These are phyloP conservation scores for Apodemia zela DNA, from an alignment of 2,888 invertebrate species.

Conservation along the genomic window DNA sequence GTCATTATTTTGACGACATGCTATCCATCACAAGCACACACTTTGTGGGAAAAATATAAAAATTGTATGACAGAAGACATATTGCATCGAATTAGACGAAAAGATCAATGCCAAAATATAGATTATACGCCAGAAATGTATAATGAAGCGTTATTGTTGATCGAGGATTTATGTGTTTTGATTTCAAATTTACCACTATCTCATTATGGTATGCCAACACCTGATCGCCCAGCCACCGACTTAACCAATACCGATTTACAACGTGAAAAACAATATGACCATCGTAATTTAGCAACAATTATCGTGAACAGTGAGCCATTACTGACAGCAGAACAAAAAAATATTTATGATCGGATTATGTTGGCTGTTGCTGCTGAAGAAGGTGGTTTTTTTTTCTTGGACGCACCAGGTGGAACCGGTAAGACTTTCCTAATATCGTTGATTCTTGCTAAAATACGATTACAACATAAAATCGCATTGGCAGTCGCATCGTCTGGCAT, in stretches of 20 bases:
- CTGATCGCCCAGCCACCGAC: background rate
- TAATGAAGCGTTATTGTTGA: conserved; percentile 30
- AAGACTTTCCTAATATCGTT: too few species aligned
- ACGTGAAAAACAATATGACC: too few species aligned
- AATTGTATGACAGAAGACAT: conserved; percentile 36
- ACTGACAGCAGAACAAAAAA: background rate
- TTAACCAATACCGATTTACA: background rate
- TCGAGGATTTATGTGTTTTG: background rate
- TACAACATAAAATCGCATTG: too few species aligned
- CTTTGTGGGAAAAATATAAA: conserved; percentile 33
- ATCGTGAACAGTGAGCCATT: background rate
- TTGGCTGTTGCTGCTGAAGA: background rate
- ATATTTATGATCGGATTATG: background rate
- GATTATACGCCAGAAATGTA: conserved; percentile 33
- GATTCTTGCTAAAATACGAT: too few species aligned
- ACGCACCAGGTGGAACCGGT: background rate
- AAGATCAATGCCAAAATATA: conserved; percentile 30
- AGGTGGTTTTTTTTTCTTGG: background rate
- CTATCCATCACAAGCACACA: conserved; percentile 31
- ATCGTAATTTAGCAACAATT: background rate
- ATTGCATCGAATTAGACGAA: conserved; percentile 31
- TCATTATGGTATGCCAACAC: background rate
- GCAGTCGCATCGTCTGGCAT: too few species aligned
- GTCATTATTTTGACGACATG: conserved; percentile 36
- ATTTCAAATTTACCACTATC: background rate